These are phyloP conservation scores for Pomatostomus ruficeps DNA, from an alignment of 2,113 vertebrate species.

Conservation along the genomic window DNA sequence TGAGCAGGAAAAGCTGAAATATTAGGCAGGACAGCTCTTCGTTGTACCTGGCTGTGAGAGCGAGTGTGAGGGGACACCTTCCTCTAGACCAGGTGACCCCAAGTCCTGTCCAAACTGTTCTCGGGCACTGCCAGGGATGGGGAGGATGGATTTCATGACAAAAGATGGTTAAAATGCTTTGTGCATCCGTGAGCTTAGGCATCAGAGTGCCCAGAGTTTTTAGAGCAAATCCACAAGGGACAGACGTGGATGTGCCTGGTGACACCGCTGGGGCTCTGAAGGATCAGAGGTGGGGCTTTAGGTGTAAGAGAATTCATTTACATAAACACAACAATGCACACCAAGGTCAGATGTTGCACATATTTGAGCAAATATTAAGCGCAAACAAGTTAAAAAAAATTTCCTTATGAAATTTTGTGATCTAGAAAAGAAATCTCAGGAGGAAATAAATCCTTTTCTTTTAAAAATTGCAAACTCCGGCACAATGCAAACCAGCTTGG, in stretches of 20 bases:
- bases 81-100: not conserved
- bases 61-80: rapidly evolving
- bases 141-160: not conserved
- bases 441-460: slow-evolving; percentile 29
- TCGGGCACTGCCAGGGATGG: not conserved
- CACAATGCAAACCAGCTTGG: slow-evolving; percentile 14
- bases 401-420: not conserved
- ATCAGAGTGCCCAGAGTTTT: not conserved
- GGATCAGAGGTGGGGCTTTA: not conserved
- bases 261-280: not conserved
- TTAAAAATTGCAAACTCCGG: not conserved
- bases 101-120: not conserved
- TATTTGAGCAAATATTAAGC: not conserved
- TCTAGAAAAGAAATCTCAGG: not conserved
- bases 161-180: not conserved
- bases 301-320: not conserved
- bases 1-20: not conserved
- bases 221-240: not conserved
- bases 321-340: not conserved
- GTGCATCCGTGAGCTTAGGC: not conserved
- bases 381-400: not conserved
- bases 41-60: not conserved
- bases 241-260: not conserved
- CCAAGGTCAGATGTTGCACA: not conserved
- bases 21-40: not conserved